phyloP scores from a whole-genome alignment of 2,113 vertebrate genomes.

The Hyperopisus bebe region DNA sequence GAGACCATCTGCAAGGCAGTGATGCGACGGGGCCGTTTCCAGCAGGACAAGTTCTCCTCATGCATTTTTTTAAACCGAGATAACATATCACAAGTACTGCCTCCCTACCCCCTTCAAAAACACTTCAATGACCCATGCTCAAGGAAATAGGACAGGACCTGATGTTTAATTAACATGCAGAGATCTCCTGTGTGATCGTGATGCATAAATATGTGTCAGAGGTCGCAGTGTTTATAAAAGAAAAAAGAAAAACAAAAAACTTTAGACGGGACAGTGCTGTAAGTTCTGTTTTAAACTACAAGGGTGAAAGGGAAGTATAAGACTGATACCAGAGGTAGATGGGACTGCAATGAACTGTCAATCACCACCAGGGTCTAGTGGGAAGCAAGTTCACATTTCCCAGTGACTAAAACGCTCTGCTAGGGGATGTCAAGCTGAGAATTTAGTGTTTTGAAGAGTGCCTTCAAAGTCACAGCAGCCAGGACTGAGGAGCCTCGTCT shows the following conservation, averaged over 20 bases:
- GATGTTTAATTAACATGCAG: conserved; percentile 8
- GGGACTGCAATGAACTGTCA: not conserved
- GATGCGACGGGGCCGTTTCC: not conserved
- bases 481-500: not conserved
- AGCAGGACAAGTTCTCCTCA: not conserved
- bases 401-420: not conserved
- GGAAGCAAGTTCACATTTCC: not conserved
- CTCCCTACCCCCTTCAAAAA: not conserved
- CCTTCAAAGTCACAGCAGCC: not conserved
- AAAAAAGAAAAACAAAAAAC: not conserved
- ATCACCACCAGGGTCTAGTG: not conserved
- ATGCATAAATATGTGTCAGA: not conserved
- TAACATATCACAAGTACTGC: not conserved
- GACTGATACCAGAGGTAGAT: not conserved
- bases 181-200: not conserved
- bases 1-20: not conserved
- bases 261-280: not conserved
- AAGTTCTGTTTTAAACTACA: not conserved
- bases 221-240: not conserved
- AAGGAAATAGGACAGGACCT: conserved; percentile 2
- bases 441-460: not conserved
- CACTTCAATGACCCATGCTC: not conserved
- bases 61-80: not conserved
- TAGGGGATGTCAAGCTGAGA: not conserved
- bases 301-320: not conserved